phyloP scores from a whole-genome alignment of 2,113 vertebrate genomes.

The Oreochromis niloticus region DNA sequence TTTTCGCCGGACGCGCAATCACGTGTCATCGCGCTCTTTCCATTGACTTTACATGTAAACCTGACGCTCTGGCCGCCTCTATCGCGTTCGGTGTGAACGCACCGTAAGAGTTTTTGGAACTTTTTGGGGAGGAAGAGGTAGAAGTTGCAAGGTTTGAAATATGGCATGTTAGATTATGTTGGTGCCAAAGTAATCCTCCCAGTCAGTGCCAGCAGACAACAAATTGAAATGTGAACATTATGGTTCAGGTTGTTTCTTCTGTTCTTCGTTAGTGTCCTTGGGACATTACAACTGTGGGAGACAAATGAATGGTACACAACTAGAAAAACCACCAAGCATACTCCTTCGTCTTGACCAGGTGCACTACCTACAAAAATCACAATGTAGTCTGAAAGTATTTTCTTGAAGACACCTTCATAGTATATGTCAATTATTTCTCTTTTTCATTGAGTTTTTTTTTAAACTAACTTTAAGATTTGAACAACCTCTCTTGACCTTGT shows the following conservation, averaged over 20 bases:
- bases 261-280: fast-evolving
- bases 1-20: no score
- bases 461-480: neutral
- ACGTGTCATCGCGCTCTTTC: no score
- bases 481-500: neutral
- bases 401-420: neutral
- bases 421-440: neutral
- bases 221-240: neutral
- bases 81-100: no score
- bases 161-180: neutral
- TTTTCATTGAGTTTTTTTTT: neutral
- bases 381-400: neutral
- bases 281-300: neutral
- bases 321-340: neutral
- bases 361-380: neutral
- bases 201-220: neutral
- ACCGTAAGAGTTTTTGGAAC: neutral
- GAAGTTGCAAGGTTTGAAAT: neutral
- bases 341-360: neutral
- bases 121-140: neutral
- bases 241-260: neutral
- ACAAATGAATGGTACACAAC: neutral
- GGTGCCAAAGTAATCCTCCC: neutral
- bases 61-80: no score
- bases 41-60: no score